A percentile compares a stretch with the other conserved stretches of the same genome.
These are phyloP conservation scores for Apamea sordens DNA, from an alignment of 2,888 invertebrate species.

Conservation along the genomic window DNA sequence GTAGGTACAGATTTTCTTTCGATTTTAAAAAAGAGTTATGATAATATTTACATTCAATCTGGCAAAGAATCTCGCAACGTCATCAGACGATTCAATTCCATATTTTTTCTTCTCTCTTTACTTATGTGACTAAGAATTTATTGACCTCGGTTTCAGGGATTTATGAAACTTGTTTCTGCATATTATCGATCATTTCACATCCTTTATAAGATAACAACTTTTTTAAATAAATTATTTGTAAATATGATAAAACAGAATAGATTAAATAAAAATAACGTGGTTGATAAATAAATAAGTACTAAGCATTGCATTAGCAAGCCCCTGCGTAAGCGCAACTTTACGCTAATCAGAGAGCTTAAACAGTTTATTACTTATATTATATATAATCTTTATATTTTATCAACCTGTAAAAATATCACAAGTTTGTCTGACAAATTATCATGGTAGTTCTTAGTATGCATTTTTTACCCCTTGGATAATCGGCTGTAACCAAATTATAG, in stretches of 20 bases:
- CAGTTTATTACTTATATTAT: slow-evolving; percentile 15
- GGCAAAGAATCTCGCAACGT: slow-evolving; percentile 33
- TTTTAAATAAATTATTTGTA: background rate
- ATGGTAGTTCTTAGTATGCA: background rate
- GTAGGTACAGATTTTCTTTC: slow-evolving; percentile 31
- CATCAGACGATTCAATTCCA: slow-evolving; percentile 34
- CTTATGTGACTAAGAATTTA: slow-evolving; percentile 2
- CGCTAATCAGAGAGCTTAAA: slow-evolving; percentile 16
- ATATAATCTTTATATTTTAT: slow-evolving; percentile 18
- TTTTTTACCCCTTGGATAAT: slow-evolving; percentile 11
- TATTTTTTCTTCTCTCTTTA: slow-evolving; percentile 10
- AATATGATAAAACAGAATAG: background rate
- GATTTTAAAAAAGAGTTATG: slow-evolving; percentile 22
- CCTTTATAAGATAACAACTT: no score
- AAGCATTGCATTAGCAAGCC: background rate
- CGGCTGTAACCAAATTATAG: slow-evolving; percentile 27
- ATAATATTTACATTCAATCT: slow-evolving; percentile 45
- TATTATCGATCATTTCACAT: slow-evolving; percentile 5
- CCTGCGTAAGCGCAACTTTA: background rate
- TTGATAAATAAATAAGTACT: background rate
- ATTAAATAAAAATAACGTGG: background rate
- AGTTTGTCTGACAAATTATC: slow-evolving; percentile 16
- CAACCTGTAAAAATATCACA: slow-evolving; percentile 6
- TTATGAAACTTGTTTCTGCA: background rate
- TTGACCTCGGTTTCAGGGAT: slow-evolving; percentile 7